Percentiles rank a stretch among this genome's conserved stretches.
Evolutionary conservation across 2,888 invertebrate genomes (phyloP).

Genomic region (Tiphia femorata): DNA sequence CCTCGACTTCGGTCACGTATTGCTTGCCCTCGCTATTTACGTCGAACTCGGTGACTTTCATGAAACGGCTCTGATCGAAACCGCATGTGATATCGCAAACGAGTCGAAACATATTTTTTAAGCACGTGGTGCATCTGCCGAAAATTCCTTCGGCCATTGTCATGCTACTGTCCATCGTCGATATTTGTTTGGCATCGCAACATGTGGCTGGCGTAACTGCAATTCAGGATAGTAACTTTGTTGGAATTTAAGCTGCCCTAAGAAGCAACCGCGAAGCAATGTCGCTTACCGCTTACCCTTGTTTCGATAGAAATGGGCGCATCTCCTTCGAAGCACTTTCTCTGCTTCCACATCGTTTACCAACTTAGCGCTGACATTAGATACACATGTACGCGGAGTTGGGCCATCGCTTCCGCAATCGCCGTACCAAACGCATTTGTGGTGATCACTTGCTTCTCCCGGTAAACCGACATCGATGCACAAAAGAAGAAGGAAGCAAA

Average conservation of each 20-base stretch:
- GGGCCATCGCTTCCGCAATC: slow-evolving; percentile 65
- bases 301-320: slow-evolving; percentile 73
- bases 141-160: slow-evolving; percentile 77
- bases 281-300: slow-evolving; percentile 63
- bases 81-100: slow-evolving; percentile 88
- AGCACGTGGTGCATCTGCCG: slow-evolving; percentile 85
- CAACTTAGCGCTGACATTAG: slow-evolving; percentile 61
- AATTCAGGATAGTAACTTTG: not conserved
- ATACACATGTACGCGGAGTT: slow-evolving; percentile 66
- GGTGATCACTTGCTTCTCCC: slow-evolving; percentile 28
- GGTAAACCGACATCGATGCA: too few species aligned
- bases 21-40: not conserved
- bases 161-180: slow-evolving; percentile 72
- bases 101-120: slow-evolving; percentile 79
- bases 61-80: slow-evolving; percentile 77
- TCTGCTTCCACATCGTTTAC: slow-evolving; percentile 65
- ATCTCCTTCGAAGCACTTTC: slow-evolving; percentile 72
- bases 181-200: slow-evolving; percentile 74
- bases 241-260: not conserved
- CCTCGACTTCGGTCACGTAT: slow-evolving; percentile 44
- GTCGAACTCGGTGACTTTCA: slow-evolving; percentile 58
- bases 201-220: slow-evolving; percentile 72
- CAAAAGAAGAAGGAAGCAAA: too few species aligned
- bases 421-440: slow-evolving; percentile 78
- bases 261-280: too few species aligned